Evolutionary conservation across 2,113 vertebrate species (phyloP), one percentile per base, ranked within the genome.

Genomic region (Bolborhynchus lineola): DNA sequence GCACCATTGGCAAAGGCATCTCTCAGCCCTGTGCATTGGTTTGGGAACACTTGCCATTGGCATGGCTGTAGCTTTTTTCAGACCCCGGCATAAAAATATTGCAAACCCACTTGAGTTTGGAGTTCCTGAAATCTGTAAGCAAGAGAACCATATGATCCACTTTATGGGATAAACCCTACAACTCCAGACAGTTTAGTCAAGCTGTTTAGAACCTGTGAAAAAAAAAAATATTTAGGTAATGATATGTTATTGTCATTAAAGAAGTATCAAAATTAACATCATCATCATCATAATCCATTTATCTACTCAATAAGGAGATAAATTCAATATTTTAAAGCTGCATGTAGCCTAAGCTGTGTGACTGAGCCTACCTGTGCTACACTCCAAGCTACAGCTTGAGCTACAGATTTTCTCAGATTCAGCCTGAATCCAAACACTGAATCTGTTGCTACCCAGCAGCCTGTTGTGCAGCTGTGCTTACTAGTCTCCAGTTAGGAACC

Each of bases 341-440:
- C 37, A 42, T 1, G 1, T 42, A 68, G 26, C 4, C 13, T 37
- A 42, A 84, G 68, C n/a, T 62, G 16, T 1, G 0, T 25, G 31
- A 67, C 11, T 59, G 46, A 46, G 21, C 2, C n/a, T 49, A 8
- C 19, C 29, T 42, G 25, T 31, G 29, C 67, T 68, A 52, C 39
- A 47, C 31, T 6, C 59, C 37, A 42, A 68, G 80, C 41, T 55
- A 46, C 47, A 92, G 31, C 44, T 7, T 31, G 39, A 80, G 57
- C n/a, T 55, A 55, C 50, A 69, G 49, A 13, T 78, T 62, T 63
- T 62, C 13, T 47, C 29, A 69, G 39, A 59, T 44, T 74, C 55
- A 64, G 7, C 16, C 39, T 77, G 52, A 41, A 55, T 76, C 15
- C 57, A 62, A 55, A 47, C 10, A 37, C 52, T 18, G 46, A 41